phyloP scores from a whole-genome alignment of 2,797 vertebrate genomes.

The Xerus rutilus region DNA sequence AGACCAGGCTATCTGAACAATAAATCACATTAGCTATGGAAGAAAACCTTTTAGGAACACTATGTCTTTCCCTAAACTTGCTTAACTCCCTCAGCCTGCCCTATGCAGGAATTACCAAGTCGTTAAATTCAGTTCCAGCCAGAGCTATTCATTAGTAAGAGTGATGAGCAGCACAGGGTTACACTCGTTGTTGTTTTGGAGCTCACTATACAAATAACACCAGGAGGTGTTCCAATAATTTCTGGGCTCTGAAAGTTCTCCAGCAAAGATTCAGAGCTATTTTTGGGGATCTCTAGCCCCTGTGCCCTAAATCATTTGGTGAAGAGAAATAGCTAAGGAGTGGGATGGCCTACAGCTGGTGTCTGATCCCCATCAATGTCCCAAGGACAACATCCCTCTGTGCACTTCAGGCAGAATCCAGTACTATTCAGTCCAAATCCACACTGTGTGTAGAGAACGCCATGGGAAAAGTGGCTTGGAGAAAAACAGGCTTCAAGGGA shows the following conservation, averaged over 20 bases:
- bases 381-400: not conserved
- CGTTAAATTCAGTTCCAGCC: constrained; percentile 17
- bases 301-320: constrained; percentile 14
- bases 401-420: not conserved
- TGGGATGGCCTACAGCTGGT: not conserved
- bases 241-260: not conserved
- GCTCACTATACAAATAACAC: not conserved
- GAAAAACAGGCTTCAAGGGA: not conserved
- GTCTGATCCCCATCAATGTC: not conserved
- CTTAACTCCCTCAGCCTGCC: not conserved
- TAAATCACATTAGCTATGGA: not conserved
- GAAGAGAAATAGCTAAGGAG: not conserved
- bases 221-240: not conserved
- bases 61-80: not conserved
- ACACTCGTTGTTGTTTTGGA: not conserved
- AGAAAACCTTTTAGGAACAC: not conserved
- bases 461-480: not conserved
- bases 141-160: not conserved
- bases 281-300: not conserved
- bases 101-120: not conserved
- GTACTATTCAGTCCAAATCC: not conserved
- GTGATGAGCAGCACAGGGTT: not conserved
- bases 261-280: not conserved
- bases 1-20: not conserved
- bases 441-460: not conserved